These are phyloP conservation scores for Lepas anatifera DNA, from an alignment of 2,888 invertebrate genomes.

Conservation along the genomic window DNA sequence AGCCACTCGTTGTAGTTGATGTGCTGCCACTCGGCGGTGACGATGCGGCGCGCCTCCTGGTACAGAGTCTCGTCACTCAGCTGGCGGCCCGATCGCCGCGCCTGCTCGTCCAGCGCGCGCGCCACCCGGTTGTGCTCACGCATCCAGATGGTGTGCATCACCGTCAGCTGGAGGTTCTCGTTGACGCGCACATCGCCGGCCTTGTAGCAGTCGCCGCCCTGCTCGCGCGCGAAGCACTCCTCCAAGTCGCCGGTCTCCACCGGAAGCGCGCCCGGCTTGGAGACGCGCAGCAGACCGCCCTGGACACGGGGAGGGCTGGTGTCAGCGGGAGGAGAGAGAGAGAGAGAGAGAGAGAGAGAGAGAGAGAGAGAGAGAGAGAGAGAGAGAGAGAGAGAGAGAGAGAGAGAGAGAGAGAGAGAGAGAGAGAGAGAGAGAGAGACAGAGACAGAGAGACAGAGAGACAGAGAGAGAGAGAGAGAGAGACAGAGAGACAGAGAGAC, in stretches of 20 bases:
- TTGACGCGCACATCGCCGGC: constrained; percentile 41
- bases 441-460: too few species aligned
- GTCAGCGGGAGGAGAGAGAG: too few species aligned
- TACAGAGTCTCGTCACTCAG: constrained; percentile 41
- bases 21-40: constrained; percentile 63
- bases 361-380: too few species aligned
- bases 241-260: constrained; percentile 17
- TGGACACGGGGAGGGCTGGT: too few species aligned
- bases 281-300: constrained; percentile 41
- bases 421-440: too few species aligned
- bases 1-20: constrained; percentile 70
- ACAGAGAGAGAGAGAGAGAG: too few species aligned
- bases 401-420: too few species aligned
- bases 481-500: too few species aligned
- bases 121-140: constrained; percentile 18
- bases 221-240: constrained; percentile 20
- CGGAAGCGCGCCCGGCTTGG: constrained; percentile 15
- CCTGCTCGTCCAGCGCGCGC: constrained; percentile 15
- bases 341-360: too few species aligned
- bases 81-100: constrained; percentile 34
- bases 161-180: constrained; percentile 33
- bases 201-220: constrained; percentile 18
- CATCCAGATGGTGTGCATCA: constrained; percentile 18
- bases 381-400: too few species aligned
- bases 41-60: constrained; percentile 56